These are phyloP conservation scores for Troilus luridus DNA, from an alignment of 2,888 invertebrate genomes.

Conservation along the genomic window DNA sequence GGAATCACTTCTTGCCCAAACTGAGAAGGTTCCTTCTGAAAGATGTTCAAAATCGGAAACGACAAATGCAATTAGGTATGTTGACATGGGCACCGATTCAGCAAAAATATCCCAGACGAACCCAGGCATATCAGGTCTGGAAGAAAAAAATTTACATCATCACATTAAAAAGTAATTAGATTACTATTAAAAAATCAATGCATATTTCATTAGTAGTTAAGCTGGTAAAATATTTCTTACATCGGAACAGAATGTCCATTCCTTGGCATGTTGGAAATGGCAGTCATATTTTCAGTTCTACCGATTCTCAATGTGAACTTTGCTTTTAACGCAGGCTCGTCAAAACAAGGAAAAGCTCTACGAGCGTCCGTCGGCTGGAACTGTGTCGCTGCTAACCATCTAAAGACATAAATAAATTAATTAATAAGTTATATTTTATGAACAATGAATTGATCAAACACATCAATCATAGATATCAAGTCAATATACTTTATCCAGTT, in stretches of 20 bases:
- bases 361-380: constrained; percentile 89
- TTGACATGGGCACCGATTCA: constrained; percentile 89
- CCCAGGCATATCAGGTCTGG: constrained; percentile 67
- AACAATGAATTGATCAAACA: no score
- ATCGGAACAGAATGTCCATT: constrained; percentile 60
- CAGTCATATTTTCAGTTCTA: constrained; percentile 75
- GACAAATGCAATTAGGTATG: constrained; percentile 89
- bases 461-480: no score
- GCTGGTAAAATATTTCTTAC: constrained; percentile 55
- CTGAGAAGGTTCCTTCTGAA: constrained; percentile 73
- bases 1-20: constrained; percentile 83
- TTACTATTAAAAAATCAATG: no score
- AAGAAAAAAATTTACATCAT: constrained; percentile 47
- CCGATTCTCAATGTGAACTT: constrained; percentile 81
- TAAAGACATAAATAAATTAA: constrained; percentile 67
- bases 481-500: no score
- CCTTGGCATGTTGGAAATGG: constrained; percentile 81
- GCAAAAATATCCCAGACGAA: constrained; percentile 83
- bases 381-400: constrained; percentile 85
- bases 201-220: no score
- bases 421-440: background rate
- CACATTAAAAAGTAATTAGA: background rate
- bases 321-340: constrained; percentile 91
- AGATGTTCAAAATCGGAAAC: constrained; percentile 79
- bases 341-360: constrained; percentile 91